Evolutionary conservation across 1,140 invertebrate species (phyloP), one percentile per base, ranked within the genome.

Genomic region (Calephelis virginiensis): DNA sequence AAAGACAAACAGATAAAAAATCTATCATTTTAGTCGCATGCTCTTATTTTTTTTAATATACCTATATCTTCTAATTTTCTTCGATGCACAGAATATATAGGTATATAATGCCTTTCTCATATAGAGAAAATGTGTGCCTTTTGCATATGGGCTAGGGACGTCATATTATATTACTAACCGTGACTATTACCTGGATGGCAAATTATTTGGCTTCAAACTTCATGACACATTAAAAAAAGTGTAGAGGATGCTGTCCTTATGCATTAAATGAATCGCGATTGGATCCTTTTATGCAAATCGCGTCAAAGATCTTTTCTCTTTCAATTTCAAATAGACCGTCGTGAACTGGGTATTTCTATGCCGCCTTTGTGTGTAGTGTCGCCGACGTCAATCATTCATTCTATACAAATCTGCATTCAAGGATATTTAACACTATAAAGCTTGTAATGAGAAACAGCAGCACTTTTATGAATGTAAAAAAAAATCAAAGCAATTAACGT

Each of bases 311-410:
- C 60, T 46, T 61, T 61, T 61, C 45, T 11, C 10, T 62, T 46
- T 64, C 60, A 47, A 60, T 63, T 64, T 64, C 40, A 62, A n/a
- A 71, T 63, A 61, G 64, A 45, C 62, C 60, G 37, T 46, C 45
- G 45, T 61, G 59, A 45, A 38, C 47, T 2, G 12, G 59, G 65
- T 73, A 76, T 76, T 73, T 73, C 71, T 76, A 67, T 70, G 61
- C 73, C 14, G 43, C 66, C 66, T 72, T 73, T 73, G 68, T 70
- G 63, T 45, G 69, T 67, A 63, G 17, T 48, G 49, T 66, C 61
- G 67, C 62, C 67, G 47, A 68, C 48, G 46, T 67, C 38, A 60
- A 62, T 62, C 14, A 62, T 56, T 56, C 53, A 56, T 56, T 56
- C 28, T 37, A 28, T 56, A 11, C 10, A 56, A 56, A 56, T 56